Evolutionary conservation across 2,797 vertebrate genomes (phyloP), one percentile per base, ranked within the genome.

Genomic region (Gephyroberyx darwinii): DNA sequence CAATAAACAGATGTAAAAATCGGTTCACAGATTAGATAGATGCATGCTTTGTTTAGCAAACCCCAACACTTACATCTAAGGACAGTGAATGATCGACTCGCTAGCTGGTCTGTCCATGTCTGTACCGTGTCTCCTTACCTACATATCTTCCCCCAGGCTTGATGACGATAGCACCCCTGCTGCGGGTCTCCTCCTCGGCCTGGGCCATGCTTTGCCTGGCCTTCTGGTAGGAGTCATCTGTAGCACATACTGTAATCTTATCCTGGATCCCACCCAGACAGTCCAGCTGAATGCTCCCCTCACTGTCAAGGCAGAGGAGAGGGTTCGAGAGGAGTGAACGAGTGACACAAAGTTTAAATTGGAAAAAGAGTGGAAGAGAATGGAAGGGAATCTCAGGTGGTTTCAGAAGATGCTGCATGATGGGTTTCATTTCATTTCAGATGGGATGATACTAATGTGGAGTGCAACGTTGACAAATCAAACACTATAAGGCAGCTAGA

Each of bases 151-250:
- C 95, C 17, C 96, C 97, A 0, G 96, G 93, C 87, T 99, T 99
- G 84, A 99, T 99, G 90, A 99, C 96, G 0, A 99, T 99, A 57
- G 98, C 96, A 0, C 95, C 94, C 1, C 97, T 93, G 81, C 97
- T 99, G 55, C 98, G 96, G 0, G 96, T 98, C 92, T 99, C 98
- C 93, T 98, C 97, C 90, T 99, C 97, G 0, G 94, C 98, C 91
- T 96, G 96, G 0, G 98, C 97, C 98, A 99, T 97, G 92, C 93
- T 98, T 75, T 98, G 96, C 74, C 96, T 94, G 1, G 98, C 97
- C 89, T 98, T 98, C 92, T 98, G 96, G 92, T 99, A 99, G 48
- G 98, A 99, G 81, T 99, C 98, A 0, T 99, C 97, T 0, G 97
- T 99, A 81, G 98, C 98, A 2, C 97, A 97, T 78, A 99, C 96